These are phyloP conservation scores for Vimba vimba DNA, from an alignment of 2,113 vertebrate species.

Conservation along the genomic window DNA sequence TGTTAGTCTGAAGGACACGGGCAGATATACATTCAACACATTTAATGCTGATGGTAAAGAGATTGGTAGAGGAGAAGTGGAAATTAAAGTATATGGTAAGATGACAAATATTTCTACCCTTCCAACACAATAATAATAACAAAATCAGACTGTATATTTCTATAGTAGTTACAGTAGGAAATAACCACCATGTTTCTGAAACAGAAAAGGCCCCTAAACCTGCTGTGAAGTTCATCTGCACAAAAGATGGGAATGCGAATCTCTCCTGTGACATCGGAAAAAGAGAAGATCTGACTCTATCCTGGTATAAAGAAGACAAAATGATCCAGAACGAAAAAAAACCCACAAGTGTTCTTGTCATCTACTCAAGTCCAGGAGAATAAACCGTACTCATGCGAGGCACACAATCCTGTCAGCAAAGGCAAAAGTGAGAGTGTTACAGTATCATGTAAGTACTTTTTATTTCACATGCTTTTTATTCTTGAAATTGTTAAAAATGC, in stretches of 20 bases:
- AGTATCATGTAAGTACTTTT: slow-evolving; percentile 28
- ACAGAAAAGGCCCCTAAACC: slow-evolving; percentile 43
- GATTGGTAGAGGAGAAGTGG: rapidly evolving
- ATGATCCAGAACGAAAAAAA: rapidly evolving
- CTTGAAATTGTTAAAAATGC: no score
- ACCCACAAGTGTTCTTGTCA: rapidly evolving
- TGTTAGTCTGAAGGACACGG: rapidly evolving
- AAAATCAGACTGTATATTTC: background rate
- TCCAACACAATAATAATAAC: background rate
- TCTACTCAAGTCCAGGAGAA: rapidly evolving
- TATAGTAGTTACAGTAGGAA: background rate
- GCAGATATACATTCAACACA: background rate
- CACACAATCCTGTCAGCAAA: background rate
- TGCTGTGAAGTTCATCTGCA: rapidly evolving
- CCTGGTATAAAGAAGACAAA: slow-evolving; percentile 48
- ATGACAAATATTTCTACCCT: background rate
- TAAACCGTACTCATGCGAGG: background rate
- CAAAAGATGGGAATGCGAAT: rapidly evolving
- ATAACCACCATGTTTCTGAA: background rate
- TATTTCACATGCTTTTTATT: background rate
- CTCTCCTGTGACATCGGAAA: background rate
- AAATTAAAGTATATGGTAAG: slow-evolving; percentile 50
- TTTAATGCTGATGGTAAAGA: rapidly evolving
- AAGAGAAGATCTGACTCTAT: rapidly evolving
- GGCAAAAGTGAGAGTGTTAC: background rate